Evolutionary conservation across 1,140 invertebrate genomes (phyloP).

Genomic region (Drosophila lacertosa): DNA sequence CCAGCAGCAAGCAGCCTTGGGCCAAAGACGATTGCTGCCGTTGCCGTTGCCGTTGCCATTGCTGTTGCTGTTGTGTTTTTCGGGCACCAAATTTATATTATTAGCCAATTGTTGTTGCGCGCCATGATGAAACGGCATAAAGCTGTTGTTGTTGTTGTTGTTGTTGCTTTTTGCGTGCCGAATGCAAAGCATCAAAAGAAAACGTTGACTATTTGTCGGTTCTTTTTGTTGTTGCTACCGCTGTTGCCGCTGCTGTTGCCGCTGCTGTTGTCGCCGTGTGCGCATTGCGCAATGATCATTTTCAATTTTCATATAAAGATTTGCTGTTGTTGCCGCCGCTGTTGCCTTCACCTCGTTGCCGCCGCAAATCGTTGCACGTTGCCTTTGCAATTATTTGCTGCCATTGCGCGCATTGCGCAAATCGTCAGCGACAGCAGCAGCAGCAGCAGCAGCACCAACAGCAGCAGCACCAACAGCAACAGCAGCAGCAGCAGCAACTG

Average conservation of each 20-base stretch:
- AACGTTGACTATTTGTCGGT: constrained; percentile 71
- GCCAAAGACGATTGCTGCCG: constrained; percentile 42
- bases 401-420: constrained; percentile 57
- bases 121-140: constrained; percentile 66
- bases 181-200: constrained; percentile 75
- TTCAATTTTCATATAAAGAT: constrained; percentile 81
- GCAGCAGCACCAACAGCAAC: constrained; percentile 16
- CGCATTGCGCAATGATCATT: constrained; percentile 76
- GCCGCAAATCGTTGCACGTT: constrained; percentile 80
- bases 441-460: constrained; percentile 19
- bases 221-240: constrained; percentile 47
- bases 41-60: constrained; percentile 4
- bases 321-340: constrained; percentile 29
- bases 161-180: constrained; percentile 69
- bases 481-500: constrained; percentile 26
- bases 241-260: constrained; percentile 30
- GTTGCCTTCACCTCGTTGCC: constrained; percentile 79
- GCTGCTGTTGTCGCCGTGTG: constrained; percentile 34
- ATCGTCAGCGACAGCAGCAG: constrained; percentile 45
- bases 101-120: constrained; percentile 74
- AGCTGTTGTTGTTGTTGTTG: constrained; percentile 40
- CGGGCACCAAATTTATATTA: constrained; percentile 77
- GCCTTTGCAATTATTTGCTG: constrained; percentile 72
- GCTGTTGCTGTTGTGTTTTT: constrained; percentile 48
- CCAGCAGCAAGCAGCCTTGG: constrained; percentile 50